phyloP scores from a whole-genome alignment of 1,140 invertebrate genomes.

The Orchesella cincta region DNA sequence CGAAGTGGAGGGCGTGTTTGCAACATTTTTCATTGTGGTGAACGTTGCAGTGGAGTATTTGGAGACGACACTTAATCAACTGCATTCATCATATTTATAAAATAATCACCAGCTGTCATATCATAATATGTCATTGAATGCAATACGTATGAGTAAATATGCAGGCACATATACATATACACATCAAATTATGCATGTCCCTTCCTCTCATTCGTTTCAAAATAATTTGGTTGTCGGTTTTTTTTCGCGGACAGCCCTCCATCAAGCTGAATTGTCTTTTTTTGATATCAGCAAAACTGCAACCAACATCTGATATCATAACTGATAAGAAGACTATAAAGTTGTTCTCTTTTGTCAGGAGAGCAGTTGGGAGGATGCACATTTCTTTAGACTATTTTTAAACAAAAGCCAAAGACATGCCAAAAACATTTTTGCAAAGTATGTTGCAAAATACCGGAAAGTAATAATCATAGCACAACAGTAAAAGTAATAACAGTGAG shows the following conservation, averaged over 20 bases:
- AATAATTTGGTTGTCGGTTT: neutral
- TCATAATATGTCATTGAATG: neutral
- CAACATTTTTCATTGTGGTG: too few species aligned
- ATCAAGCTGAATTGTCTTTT: neutral
- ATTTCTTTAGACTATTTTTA: too few species aligned
- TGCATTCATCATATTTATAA: neutral
- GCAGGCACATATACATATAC: neutral
- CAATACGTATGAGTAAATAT: neutral
- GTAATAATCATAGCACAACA: neutral
- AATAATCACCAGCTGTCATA: neutral
- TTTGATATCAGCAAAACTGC: neutral
- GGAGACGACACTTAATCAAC: too few species aligned
- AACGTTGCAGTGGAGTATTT: too few species aligned
- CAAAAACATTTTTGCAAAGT: too few species aligned
- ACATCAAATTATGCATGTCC: neutral
- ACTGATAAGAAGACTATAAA: neutral
- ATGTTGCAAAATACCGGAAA: neutral
- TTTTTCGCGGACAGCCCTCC: neutral
- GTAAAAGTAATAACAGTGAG: neutral
- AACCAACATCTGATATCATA: neutral
- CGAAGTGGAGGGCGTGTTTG: too few species aligned
- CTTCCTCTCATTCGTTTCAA: neutral
- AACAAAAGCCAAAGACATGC: too few species aligned
- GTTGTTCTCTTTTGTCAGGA: too few species aligned
- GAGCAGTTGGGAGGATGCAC: too few species aligned